These are phyloP conservation scores for Drosophila ananassae DNA, from an alignment of 1,140 invertebrate species.

Conservation along the genomic window DNA sequence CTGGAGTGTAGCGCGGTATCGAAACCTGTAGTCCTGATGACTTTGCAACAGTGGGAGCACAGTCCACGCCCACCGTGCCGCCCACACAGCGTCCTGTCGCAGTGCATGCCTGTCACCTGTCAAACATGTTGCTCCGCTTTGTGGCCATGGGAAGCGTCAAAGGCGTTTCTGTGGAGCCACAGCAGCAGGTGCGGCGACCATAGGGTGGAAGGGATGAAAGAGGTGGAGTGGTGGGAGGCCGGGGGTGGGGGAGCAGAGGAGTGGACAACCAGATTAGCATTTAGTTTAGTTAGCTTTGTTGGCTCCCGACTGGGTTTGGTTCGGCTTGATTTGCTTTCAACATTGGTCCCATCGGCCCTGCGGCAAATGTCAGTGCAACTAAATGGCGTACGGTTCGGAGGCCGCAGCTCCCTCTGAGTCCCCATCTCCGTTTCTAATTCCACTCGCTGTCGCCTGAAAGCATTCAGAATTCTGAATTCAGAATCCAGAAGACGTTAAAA, in stretches of 20 bases:
- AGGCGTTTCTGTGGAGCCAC: constrained; percentile 36
- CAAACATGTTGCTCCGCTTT: constrained; percentile 66
- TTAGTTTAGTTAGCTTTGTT: constrained; percentile 65
- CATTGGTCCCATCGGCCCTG: constrained; percentile 20
- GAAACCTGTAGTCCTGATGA: not conserved
- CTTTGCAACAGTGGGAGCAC: not conserved
- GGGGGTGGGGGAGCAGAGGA: not conserved
- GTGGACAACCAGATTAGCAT: constrained; percentile 54
- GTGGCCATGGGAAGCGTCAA: constrained; percentile 40
- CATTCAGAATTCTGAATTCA: constrained; percentile 6
- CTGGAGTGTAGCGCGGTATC: not conserved
- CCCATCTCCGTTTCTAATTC: constrained; percentile 50
- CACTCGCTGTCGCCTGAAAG: constrained; percentile 57
- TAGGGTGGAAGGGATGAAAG: not conserved
- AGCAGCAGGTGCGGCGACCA: not conserved
- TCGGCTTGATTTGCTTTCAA: constrained; percentile 28
- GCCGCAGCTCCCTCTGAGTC: constrained; percentile 7
- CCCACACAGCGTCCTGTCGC: constrained; percentile 9
- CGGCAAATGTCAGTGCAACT: constrained; percentile 51
- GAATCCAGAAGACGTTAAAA: constrained; percentile 37
- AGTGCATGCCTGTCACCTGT: constrained; percentile 60
- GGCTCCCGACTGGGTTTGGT: constrained; percentile 17
- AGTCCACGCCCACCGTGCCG: constrained; percentile 19
- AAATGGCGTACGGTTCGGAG: constrained; percentile 18
- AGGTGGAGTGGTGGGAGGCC: not conserved